phyloP scores from a whole-genome alignment of 2,797 vertebrate species.

The Xenentodon cancila region DNA sequence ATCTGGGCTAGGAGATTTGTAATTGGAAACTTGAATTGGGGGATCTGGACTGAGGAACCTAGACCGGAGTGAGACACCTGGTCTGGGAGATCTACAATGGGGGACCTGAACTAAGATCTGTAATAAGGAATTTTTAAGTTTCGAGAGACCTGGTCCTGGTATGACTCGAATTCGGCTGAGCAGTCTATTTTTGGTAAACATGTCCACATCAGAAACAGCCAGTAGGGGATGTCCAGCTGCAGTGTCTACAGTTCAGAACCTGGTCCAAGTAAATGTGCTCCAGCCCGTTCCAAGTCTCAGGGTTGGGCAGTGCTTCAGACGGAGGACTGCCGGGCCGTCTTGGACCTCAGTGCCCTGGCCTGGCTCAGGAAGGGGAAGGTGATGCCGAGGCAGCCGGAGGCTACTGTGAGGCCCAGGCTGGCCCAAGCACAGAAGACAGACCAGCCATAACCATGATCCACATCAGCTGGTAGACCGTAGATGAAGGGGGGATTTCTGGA shows the following conservation, averaged over 20 bases:
- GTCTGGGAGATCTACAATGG: too few species aligned
- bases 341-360: slow-evolving; percentile 82
- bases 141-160: too few species aligned
- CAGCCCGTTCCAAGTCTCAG: not conserved
- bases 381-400: slow-evolving; percentile 86
- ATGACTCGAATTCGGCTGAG: too few species aligned
- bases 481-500: slow-evolving; percentile 88
- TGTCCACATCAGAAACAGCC: not conserved
- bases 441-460: slow-evolving; percentile 90
- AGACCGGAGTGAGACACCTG: too few species aligned
- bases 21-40: too few species aligned
- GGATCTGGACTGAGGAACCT: too few species aligned
- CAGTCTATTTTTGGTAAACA: too few species aligned
- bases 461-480: slow-evolving; percentile 86
- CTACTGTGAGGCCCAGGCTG: slow-evolving; percentile 86
- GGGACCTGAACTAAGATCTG: too few species aligned
- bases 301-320: slow-evolving; percentile 62
- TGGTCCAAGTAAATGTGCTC: not conserved
- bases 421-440: slow-evolving; percentile 88
- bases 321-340: slow-evolving; percentile 82
- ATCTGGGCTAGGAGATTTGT: too few species aligned
- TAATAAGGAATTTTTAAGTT: too few species aligned
- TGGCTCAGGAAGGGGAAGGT: slow-evolving; percentile 84
- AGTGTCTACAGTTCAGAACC: not conserved
- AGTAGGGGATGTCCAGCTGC: not conserved